Base-by-base conservation (phyloP, 1,140 invertebrate genomes). In the Drosophila setifemur region DNA sequence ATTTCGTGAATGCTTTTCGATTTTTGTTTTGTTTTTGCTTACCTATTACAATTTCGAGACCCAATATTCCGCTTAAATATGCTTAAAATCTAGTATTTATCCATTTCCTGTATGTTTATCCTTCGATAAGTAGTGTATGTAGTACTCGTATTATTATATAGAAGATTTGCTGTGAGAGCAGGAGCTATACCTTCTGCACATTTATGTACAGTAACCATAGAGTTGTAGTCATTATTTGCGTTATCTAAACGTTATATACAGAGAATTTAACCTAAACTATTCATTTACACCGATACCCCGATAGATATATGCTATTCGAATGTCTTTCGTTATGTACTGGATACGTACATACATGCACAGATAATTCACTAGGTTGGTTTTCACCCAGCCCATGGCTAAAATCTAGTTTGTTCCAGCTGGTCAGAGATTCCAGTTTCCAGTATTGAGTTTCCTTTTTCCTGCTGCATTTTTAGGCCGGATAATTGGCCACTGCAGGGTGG, bases 181-280 rank as follows among this genome's bases (percentile, higher is more conserved):
- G 16, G 12, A 28, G 16, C 8, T 39, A 25, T 26, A 3, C 47
- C 7, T 14, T 33, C 8, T 55, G 28, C 31, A 39, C 33, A 39
- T 37, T 58, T 61, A 23, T 61, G 33, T 33, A 35, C 58, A 54
- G n/a, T n/a, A n/a, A n/a, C n/a, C 23, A 37, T 40, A 28, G 53
- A n/a, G 16, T 33, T 5, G 5, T 71, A 61, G 26, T 55, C 23
- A 23, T 55, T 21, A 45, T 31, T 58, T 39, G 21, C 39, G 67
- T 39, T 71, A 71, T 44, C 77, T 83, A 74, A 61, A 64, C 35
- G 18, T 67, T 86, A 86, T 86, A 19, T 86, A 86, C 81, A 86
- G 81, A 66, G n/a, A 76, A 82, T 86, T 81, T n/a, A n/a, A 21
- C 72, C 75, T 86, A 86, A 53, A 43, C 61, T 69, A 79, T 58